phyloP scores from a whole-genome alignment of 2,797 vertebrate species.

The Paratrypauchen microcephalus region DNA sequence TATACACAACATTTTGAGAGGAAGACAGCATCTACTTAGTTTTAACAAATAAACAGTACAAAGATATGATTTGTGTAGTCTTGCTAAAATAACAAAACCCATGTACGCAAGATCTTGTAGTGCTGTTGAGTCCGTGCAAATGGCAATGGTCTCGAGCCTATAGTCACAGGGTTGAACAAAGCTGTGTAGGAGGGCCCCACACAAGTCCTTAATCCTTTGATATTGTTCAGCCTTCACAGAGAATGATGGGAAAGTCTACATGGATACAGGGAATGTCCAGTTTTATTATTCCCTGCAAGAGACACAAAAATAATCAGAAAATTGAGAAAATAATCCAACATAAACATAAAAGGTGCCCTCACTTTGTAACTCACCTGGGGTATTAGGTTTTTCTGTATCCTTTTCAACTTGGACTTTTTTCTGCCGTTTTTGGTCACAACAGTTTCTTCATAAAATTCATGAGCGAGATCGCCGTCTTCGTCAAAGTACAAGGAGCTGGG shows the following conservation, averaged over 20 bases:
- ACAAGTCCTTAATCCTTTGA: slow-evolving; percentile 14
- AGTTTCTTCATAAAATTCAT: slow-evolving; percentile 97
- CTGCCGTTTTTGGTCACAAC: slow-evolving; percentile 95
- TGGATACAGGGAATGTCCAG: slow-evolving; percentile 94
- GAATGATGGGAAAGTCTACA: slow-evolving; percentile 94
- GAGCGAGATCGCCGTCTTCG: slow-evolving; percentile 96
- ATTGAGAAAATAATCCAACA: not conserved
- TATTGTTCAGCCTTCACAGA: slow-evolving; percentile 89
- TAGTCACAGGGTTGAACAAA: slow-evolving; percentile 13
- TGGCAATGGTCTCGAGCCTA: not conserved
- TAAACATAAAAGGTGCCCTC: not conserved
- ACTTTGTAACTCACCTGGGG: slow-evolving; percentile 84
- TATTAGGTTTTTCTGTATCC: slow-evolving; percentile 95
- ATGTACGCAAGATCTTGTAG: not conserved
- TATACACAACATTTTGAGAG: not conserved
- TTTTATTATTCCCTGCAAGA: slow-evolving; percentile 88
- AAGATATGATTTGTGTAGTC: not conserved
- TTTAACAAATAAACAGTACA: not conserved
- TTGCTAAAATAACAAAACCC: slow-evolving; percentile 9
- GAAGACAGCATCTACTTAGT: not conserved
- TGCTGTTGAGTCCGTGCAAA: not conserved
- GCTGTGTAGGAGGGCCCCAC: slow-evolving; percentile 1
- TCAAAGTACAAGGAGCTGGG: slow-evolving; percentile 96
- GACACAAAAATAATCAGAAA: not conserved
- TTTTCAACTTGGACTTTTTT: slow-evolving; percentile 94